Percentiles rank a stretch among this genome's conserved stretches.
Conservation (phyloP, 2,113 vertebrate species). For the Indicator indicator region DNA sequence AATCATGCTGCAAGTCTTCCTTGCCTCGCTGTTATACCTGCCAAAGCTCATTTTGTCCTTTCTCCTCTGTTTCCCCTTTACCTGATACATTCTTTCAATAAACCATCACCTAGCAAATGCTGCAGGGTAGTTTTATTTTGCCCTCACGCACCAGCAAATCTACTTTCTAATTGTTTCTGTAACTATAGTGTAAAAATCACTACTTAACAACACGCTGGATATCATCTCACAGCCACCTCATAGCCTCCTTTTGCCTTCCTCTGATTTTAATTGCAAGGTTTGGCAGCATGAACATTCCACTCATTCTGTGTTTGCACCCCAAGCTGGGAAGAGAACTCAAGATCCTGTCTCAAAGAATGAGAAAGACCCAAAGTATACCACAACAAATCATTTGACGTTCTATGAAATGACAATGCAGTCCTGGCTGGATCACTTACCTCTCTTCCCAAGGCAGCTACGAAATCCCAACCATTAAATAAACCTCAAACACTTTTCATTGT, state of each 20-base stretch:
- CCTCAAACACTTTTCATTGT: background rate
- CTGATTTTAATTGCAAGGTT: background rate
- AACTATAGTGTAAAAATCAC: background rate
- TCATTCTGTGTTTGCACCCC: background rate
- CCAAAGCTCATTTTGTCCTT: background rate
- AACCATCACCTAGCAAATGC: background rate
- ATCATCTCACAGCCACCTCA: background rate
- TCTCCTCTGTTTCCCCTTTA: background rate
- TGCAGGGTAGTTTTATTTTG: background rate
- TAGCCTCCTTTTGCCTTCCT: background rate
- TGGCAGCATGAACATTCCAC: background rate
- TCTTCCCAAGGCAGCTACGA: background rate
- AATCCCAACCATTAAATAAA: background rate
- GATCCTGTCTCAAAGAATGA: background rate
- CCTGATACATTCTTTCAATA: background rate
- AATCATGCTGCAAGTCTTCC: background rate
- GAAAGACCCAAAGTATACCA: background rate
- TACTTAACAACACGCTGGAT: background rate
- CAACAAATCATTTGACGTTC: background rate
- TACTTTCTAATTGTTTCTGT: background rate
- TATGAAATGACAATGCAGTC: background rate
- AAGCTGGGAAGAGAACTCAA: background rate
- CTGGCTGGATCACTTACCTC: background rate
- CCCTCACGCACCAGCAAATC: background rate
- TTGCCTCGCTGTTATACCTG: background rate